Conservation (phyloP, 2,797 vertebrate species). For the Aulostomus chinensis region DNA sequence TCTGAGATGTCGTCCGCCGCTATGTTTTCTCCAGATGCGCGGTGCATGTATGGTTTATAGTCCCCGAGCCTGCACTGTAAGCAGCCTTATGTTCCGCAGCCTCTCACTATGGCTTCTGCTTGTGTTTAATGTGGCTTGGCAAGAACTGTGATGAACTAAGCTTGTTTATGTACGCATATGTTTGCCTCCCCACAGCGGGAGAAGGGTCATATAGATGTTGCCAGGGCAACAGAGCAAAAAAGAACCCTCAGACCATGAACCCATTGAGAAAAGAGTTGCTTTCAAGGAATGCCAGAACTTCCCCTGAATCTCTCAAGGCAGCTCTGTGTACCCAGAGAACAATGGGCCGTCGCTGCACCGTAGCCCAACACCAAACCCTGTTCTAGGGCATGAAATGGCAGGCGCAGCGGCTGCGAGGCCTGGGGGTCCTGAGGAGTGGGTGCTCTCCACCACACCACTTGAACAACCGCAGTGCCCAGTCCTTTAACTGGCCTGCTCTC, state of each 20-base stretch:
- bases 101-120: slow-evolving; percentile 32
- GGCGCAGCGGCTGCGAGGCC: slow-evolving; percentile 35
- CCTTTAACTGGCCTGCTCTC: slow-evolving; percentile 6
- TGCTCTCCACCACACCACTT: slow-evolving; percentile 32
- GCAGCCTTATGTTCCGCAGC: slow-evolving; percentile 17
- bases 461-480: slow-evolving; percentile 19
- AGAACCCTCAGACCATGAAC: slow-evolving; percentile 43
- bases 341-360: slow-evolving; percentile 51
- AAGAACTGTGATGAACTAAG: slow-evolving; percentile 36
- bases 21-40: slow-evolving; percentile 50
- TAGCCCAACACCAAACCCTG: slow-evolving; percentile 28
- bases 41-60: slow-evolving; percentile 34
- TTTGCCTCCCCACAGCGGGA: slow-evolving; percentile 21
- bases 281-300: slow-evolving; percentile 61
- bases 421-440: slow-evolving; percentile 25
- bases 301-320: slow-evolving; percentile 37
- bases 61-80: slow-evolving; percentile 19
- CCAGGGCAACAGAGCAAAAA: slow-evolving; percentile 36
- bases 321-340: slow-evolving; percentile 55
- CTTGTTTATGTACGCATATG: slow-evolving; percentile 44
- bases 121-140: slow-evolving; percentile 47
- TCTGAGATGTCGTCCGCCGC: slow-evolving; percentile 12
- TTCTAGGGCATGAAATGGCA: slow-evolving; percentile 41
- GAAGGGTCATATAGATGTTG: slow-evolving; percentile 43
- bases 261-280: slow-evolving; percentile 39